Evolutionary conservation across 2,797 vertebrate species (phyloP).

Genomic region (Catharus ustulatus): DNA sequence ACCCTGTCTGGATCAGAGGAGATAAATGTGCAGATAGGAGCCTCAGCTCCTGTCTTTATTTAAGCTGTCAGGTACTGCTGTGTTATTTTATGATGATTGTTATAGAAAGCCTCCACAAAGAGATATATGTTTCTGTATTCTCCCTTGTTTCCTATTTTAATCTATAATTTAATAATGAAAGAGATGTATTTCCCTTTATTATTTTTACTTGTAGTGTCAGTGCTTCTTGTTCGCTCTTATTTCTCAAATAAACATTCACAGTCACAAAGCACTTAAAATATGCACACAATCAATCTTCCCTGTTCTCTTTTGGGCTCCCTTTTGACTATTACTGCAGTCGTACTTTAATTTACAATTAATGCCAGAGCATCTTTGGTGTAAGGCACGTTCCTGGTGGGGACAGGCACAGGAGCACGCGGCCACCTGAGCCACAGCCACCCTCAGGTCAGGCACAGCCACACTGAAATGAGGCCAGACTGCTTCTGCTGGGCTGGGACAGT

Average conservation of each 20-base stretch:
- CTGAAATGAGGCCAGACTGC: background rate
- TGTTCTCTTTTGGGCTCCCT: constrained; percentile 32
- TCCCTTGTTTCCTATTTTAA: constrained; percentile 54
- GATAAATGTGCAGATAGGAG: constrained; percentile 67
- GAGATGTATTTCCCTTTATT: constrained; percentile 60
- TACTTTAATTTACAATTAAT: constrained; percentile 51
- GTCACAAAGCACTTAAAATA: constrained; percentile 63
- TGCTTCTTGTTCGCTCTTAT: constrained; percentile 21
- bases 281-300: constrained; percentile 55
- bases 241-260: constrained; percentile 34
- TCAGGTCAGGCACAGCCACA: background rate
- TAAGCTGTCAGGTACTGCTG: constrained; percentile 59
- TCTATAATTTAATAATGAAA: constrained; percentile 70
- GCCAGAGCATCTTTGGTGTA: background rate
- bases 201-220: constrained; percentile 53
- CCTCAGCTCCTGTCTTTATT: constrained; percentile 60
- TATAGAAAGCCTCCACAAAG: constrained; percentile 48
- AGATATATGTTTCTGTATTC: constrained; percentile 48
- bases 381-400: background rate
- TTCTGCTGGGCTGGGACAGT: fast-evolving
- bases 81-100: constrained; percentile 65
- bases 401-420: fast-evolving
- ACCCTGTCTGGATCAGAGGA: constrained; percentile 59
- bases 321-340: constrained; percentile 10
- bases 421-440: fast-evolving